Percentiles rank a stretch among this genome's conserved stretches.
phyloP scores from a whole-genome alignment of 2,113 vertebrate genomes.

The Deroptyus accipitrinus region DNA sequence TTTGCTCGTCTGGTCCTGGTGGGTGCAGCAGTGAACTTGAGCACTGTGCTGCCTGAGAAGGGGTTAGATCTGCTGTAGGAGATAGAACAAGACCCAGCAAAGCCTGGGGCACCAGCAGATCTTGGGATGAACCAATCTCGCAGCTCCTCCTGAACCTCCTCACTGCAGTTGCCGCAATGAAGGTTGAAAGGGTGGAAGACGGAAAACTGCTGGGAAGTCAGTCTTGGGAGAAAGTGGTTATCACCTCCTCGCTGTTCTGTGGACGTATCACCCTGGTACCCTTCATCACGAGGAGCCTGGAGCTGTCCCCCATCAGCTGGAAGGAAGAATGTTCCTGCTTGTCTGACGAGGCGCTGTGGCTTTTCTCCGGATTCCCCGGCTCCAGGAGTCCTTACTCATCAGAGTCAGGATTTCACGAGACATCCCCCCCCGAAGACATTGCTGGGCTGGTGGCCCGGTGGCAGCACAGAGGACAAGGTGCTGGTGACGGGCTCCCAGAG shows the following conservation, averaged over 20 bases:
- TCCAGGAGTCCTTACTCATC: constrained; percentile 20
- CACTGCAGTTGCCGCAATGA: fast-evolving
- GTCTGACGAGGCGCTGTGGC: not conserved
- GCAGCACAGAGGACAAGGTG: not conserved
- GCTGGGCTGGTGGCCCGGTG: not conserved
- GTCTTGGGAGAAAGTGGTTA: not conserved
- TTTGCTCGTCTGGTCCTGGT: fast-evolving
- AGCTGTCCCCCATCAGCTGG: not conserved
- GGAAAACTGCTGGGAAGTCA: not conserved
- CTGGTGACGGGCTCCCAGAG: not conserved
- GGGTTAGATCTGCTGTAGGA: not conserved
- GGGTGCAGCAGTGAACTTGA: fast-evolving
- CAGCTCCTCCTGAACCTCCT: not conserved
- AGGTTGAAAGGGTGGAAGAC: not conserved
- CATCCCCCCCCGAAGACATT: not conserved
- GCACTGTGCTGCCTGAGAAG: fast-evolving
- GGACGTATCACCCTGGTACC: not conserved
- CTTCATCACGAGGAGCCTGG: not conserved
- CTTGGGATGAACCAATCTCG: fast-evolving
- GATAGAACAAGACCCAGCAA: not conserved
- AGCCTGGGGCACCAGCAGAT: not conserved
- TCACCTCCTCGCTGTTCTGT: not conserved
- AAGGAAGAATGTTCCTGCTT: not conserved
- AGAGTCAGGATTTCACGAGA: not conserved
- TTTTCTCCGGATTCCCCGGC: not conserved